Conservation (phyloP, 2,113 vertebrate genomes). For the Plecturocebus donacophilus region DNA sequence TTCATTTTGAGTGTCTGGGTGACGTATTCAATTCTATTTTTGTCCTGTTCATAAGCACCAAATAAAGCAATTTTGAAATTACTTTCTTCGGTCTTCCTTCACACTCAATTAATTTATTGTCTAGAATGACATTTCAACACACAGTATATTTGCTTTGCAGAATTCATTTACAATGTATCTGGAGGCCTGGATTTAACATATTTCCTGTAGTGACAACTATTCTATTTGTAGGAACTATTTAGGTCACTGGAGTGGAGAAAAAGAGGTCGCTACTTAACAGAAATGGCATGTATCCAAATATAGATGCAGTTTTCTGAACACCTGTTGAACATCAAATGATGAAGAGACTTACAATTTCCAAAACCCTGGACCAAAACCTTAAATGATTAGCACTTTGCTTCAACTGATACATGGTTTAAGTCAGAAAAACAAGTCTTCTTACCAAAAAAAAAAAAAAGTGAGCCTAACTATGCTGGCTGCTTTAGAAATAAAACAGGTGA, state of each 20-base stretch:
- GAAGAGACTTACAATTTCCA: slow-evolving; percentile 10
- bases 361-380: slow-evolving; percentile 26
- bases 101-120: slow-evolving; percentile 29
- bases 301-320: slow-evolving; percentile 50
- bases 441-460: neutral
- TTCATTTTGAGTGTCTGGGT: slow-evolving; percentile 1
- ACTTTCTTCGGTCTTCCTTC: slow-evolving; percentile 24
- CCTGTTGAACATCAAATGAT: slow-evolving; percentile 52
- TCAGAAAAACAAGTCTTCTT: slow-evolving; percentile 46
- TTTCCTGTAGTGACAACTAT: slow-evolving; percentile 57
- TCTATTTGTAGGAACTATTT: slow-evolving; percentile 67
- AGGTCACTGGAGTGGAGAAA: slow-evolving; percentile 65
- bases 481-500: slow-evolving; percentile 5
- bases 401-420: neutral
- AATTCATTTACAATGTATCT: slow-evolving; percentile 39
- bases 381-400: slow-evolving; percentile 44
- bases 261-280: slow-evolving; percentile 57
- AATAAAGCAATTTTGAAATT: slow-evolving; percentile 32
- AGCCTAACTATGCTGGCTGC: neutral
- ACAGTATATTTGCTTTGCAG: neutral
- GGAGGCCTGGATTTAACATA: neutral
- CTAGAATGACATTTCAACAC: slow-evolving; percentile 7
- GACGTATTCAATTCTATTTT: slow-evolving; percentile 23
- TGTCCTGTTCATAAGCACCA: slow-evolving; percentile 4
- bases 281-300: slow-evolving; percentile 68